phyloP scores from a whole-genome alignment of 2,797 vertebrate genomes.

The Acrossocheilus fasciatus region DNA sequence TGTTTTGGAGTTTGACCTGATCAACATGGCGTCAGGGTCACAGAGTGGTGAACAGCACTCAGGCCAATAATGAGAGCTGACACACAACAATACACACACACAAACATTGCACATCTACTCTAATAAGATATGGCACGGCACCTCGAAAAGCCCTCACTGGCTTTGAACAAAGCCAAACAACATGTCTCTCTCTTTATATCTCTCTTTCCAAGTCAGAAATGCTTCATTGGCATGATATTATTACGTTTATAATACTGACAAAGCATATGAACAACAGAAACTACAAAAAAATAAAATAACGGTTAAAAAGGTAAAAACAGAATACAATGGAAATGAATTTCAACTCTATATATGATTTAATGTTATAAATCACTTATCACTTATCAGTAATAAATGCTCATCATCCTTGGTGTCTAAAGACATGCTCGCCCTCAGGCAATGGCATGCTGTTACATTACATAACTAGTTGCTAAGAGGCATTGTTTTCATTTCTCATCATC shows the following conservation, averaged over 20 bases:
- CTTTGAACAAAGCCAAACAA: conserved; percentile 40
- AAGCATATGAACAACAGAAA: neutral
- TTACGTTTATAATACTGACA: conserved; percentile 8
- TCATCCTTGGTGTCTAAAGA: neutral
- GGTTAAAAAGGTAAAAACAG: neutral
- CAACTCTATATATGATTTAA: neutral
- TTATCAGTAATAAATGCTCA: conserved; percentile 1
- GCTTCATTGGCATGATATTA: neutral
- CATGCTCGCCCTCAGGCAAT: neutral
- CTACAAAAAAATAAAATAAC: neutral
- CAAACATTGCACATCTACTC: conserved; percentile 38
- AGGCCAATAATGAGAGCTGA: conserved; percentile 83
- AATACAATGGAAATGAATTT: neutral
- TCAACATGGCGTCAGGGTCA: conserved; percentile 77
- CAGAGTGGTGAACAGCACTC: conserved; percentile 79
- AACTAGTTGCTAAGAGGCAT: neutral
- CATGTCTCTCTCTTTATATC: conserved; percentile 4
- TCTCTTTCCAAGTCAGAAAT: conserved; percentile 12
- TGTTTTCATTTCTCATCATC: neutral
- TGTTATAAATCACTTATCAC: neutral
- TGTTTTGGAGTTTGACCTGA: conserved; percentile 81
- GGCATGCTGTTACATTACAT: neutral
- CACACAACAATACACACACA: conserved; percentile 55
- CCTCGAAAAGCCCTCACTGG: conserved; percentile 42
- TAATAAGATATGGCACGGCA: conserved; percentile 32